Evolutionary conservation across 2,888 invertebrate genomes (phyloP).

Genomic region (Lydus trimaculatus): DNA sequence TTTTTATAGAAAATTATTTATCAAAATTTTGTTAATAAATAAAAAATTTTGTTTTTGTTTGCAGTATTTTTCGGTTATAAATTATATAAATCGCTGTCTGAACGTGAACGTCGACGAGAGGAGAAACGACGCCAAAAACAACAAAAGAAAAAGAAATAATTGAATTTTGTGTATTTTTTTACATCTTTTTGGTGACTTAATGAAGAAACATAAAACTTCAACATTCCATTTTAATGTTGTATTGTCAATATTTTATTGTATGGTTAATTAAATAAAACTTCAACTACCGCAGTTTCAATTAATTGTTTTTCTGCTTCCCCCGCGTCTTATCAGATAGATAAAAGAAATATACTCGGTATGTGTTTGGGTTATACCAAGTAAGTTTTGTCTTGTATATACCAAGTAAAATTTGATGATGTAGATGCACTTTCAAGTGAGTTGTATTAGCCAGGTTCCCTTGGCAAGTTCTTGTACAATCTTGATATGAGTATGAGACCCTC

Average conservation of each 20-base stretch:
- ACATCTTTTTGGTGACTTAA: too few relatives aligned
- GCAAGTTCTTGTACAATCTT: too few relatives aligned
- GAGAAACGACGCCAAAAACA: slow-evolving; percentile 84
- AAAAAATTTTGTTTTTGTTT: slow-evolving; percentile 55
- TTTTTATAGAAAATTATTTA: background rate
- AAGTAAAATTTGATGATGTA: too few relatives aligned
- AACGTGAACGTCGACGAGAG: slow-evolving; percentile 77
- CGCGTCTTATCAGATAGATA: too few relatives aligned
- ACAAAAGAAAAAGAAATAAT: slow-evolving; percentile 79
- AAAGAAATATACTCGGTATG: too few relatives aligned
- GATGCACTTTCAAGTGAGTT: too few relatives aligned
- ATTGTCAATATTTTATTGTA: slow-evolving; percentile 23
- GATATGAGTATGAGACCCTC: too few relatives aligned
- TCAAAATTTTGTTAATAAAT: background rate
- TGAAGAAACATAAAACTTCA: background rate
- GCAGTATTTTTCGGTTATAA: slow-evolving; percentile 88
- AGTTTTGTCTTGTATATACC: too few relatives aligned
- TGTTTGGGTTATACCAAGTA: too few relatives aligned
- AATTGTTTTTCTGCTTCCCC: background rate
- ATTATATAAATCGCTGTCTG: slow-evolving; percentile 79
- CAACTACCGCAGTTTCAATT: background rate
- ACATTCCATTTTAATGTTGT: slow-evolving; percentile 24
- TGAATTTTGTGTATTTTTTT: background rate
- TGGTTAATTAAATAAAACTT: slow-evolving; percentile 17
- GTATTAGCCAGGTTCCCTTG: too few relatives aligned